Evolutionary conservation across 2,888 invertebrate species (phyloP).

Genomic region (Yponomeuta evonymella): DNA sequence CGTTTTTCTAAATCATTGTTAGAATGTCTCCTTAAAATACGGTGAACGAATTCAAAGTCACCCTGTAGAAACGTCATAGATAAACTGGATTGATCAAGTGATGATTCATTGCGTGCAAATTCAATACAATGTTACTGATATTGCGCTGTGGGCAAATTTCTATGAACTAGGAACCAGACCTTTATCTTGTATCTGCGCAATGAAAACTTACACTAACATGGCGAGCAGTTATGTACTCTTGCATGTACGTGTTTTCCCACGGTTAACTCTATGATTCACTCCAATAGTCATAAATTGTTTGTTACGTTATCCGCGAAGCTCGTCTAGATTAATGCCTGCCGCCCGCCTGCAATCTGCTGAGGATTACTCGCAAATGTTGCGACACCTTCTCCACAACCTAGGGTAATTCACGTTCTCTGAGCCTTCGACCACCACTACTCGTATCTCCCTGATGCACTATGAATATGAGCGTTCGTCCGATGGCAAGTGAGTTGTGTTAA

Average conservation of each 20-base stretch:
- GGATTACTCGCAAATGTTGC: conserved; percentile 23
- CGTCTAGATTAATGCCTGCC: conserved; percentile 9
- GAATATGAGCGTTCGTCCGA: neutral
- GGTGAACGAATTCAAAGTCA: too few species aligned
- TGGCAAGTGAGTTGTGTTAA: too few species aligned
- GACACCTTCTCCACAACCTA: conserved; percentile 29
- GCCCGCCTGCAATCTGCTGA: conserved; percentile 7
- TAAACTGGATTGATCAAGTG: too few species aligned
- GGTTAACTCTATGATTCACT: conserved; percentile 3
- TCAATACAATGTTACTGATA: too few species aligned
- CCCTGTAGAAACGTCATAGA: too few species aligned
- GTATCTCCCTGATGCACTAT: conserved; percentile 10
- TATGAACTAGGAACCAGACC: neutral
- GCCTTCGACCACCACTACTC: conserved; percentile 31
- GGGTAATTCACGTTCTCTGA: conserved; percentile 28
- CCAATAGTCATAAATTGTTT: conserved; percentile 8
- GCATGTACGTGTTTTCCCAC: neutral
- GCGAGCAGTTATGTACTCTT: neutral
- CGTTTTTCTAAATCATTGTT: too few species aligned
- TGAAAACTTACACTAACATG: neutral
- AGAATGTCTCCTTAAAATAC: too few species aligned
- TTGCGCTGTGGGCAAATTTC: too few species aligned
- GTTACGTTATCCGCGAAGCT: neutral
- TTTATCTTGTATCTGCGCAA: neutral
- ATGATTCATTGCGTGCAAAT: too few species aligned